phyloP scores from a whole-genome alignment of 2,888 invertebrate species.

The Lithophane leautieri region DNA sequence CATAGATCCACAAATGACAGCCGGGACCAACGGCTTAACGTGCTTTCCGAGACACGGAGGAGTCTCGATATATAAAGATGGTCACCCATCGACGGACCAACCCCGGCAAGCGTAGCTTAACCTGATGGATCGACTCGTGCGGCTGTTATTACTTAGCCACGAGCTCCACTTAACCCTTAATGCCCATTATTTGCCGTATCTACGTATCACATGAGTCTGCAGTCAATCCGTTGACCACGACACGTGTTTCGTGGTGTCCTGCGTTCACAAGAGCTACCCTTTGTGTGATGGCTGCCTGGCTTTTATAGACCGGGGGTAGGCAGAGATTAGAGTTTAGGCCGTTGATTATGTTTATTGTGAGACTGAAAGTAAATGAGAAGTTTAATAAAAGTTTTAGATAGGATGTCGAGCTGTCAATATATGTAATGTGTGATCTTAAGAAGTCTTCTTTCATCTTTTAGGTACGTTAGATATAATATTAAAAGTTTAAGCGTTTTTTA shows the following conservation, averaged over 20 bases:
- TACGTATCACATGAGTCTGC: constrained; percentile 62
- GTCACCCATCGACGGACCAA: too few species aligned
- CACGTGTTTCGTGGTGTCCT: constrained; percentile 83
- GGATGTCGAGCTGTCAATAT: background rate
- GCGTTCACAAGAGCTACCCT: constrained; percentile 78
- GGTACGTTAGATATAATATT: background rate
- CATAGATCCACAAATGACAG: too few species aligned
- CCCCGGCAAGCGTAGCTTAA: too few species aligned
- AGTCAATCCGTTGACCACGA: constrained; percentile 82
- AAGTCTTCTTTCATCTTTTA: background rate
- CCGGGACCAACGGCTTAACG: too few species aligned
- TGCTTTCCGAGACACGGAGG: too few species aligned
- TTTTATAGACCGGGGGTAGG: constrained; percentile 39
- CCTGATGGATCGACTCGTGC: too few species aligned
- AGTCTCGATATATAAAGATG: too few species aligned
- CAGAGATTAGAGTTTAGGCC: constrained; percentile 27
- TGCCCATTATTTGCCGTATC: constrained; percentile 54
- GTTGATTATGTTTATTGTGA: background rate
- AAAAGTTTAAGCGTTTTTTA: background rate
- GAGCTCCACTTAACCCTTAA: too few species aligned
- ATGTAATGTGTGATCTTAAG: background rate
- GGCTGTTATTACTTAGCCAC: too few species aligned
- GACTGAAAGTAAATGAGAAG: background rate
- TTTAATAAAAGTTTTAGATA: background rate
- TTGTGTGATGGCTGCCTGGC: constrained; percentile 65